Base-by-base conservation (phyloP, 2,797 vertebrate genomes). In the Epinephelus awoara region DNA sequence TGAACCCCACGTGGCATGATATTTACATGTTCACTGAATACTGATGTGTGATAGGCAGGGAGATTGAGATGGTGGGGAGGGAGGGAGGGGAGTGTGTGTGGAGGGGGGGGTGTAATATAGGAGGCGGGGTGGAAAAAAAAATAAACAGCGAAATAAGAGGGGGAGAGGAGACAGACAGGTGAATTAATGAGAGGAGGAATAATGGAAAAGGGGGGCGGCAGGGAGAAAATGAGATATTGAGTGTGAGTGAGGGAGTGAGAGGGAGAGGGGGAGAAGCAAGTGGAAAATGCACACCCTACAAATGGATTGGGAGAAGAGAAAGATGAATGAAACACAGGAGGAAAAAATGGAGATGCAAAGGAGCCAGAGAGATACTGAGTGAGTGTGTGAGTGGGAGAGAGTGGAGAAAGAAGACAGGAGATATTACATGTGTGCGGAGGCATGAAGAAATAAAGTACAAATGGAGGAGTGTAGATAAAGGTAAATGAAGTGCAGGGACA, bases 1-100 rank as follows among this genome's bases (percentile, higher is more conserved):
- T 66, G 65, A 40, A 79, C 79, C 84, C 86, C 92, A 93, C 91
- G 92, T 93, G 92, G 87, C 78, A 87, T 91, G 85, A 85, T 88
- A 91, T 91, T 88, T 89, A 90, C 85, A 90, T 93, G 88, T 85
- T 80, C 23, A 40, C 59, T 75, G 57, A 63, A 85, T 51, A 62
- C 62, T 78, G 83, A 78, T 86, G 67, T 49, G 67, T 77, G 80
- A 83, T 66, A 74, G 67, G 68, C 38, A 47, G 77, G 19, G 50
- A 40, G 59, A 42, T 13, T 18, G 50, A 8, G 34, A 0, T n/a
- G 9, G 19, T 7, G 12, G 12, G 4, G 40, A 4, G 15, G 4
- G 40, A 4, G 15, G 10, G 19, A 1, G 3, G 8, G 23, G 50
- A 8, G 18, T 12, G 40, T 42, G 40, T 42, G 40, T 4, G 14